Percentiles rank a stretch among this genome's conserved stretches.
Evolutionary conservation across 37 sponge, comb jelly and placozoan species (phyloP).

Genomic region (Diacarnus erythraeanus): DNA sequence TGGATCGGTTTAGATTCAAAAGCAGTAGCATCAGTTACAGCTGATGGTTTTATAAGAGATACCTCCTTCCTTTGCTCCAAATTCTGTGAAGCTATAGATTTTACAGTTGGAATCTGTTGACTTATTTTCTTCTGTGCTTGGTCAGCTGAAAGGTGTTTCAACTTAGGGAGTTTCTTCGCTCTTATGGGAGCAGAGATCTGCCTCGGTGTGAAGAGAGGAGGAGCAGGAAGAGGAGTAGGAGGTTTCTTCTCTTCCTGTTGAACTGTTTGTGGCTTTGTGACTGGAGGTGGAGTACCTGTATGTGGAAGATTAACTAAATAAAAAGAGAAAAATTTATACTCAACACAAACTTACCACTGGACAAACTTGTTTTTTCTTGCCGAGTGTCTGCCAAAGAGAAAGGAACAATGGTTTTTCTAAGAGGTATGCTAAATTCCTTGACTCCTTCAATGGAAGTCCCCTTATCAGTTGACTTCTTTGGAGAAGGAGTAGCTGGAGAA

Average conservation of each 20-base stretch:
- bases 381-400: neutral
- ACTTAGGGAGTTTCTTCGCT: slow-evolving; percentile 5
- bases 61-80: neutral
- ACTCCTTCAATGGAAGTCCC: neutral
- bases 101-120: neutral
- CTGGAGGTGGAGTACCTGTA: neutral
- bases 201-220: slow-evolving; percentile 21
- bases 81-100: neutral
- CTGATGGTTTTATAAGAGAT: neutral
- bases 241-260: neutral
- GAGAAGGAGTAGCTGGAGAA: neutral
- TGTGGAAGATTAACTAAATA: too few species aligned
- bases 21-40: neutral
- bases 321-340: too few species aligned
- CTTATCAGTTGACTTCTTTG: neutral
- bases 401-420: slow-evolving; percentile 17
- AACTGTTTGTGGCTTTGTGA: neutral
- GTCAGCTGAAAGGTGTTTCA: neutral
- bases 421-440: slow-evolving; percentile 22
- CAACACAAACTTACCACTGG: too few species aligned
- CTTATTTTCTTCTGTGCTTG: neutral
- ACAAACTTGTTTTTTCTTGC: too few species aligned
- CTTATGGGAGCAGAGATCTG: slow-evolving; percentile 15
- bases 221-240: neutral
- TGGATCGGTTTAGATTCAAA: neutral